Conservation (phyloP, 2,888 invertebrate genomes). For the Pelosia muscerda region DNA sequence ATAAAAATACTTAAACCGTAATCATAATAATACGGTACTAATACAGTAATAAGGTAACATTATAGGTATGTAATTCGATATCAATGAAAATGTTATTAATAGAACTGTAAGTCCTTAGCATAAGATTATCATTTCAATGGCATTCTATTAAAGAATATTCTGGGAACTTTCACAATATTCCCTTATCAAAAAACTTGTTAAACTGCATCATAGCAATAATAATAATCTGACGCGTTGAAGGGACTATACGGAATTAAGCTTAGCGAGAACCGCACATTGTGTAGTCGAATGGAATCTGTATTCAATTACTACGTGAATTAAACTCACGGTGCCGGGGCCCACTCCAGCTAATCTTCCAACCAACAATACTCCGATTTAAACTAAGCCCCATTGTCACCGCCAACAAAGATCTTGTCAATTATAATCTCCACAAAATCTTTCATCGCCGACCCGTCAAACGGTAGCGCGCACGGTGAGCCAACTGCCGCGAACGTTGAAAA, state of each 20-base stretch:
- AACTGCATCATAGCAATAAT: conserved; percentile 65
- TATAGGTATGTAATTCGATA: no score
- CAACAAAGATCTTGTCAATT: conserved; percentile 87
- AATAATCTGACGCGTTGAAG: conserved; percentile 72
- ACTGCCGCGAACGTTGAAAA: conserved; percentile 64
- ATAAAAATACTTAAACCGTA: no score
- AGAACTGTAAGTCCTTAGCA: conserved; percentile 33
- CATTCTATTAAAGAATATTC: conserved; percentile 53
- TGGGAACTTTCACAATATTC: conserved; percentile 53
- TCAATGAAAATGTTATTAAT: no score
- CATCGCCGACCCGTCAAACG: conserved; percentile 78
- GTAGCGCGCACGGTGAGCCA: conserved; percentile 78
- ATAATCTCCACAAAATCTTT: conserved; percentile 81
- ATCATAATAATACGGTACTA: no score
- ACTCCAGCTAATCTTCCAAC: conserved; percentile 77
- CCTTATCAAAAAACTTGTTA: conserved; percentile 53
- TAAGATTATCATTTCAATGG: conserved; percentile 30
- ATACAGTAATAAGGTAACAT: no score
- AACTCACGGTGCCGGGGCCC: conserved; percentile 63
- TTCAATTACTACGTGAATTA: conserved; percentile 75
- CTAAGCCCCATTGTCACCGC: conserved; percentile 77
- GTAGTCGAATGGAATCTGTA: conserved; percentile 56
- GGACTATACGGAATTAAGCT: conserved; percentile 71
- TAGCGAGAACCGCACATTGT: conserved; percentile 72
- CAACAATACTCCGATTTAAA: conserved; percentile 79